phyloP scores from a whole-genome alignment of 2,797 vertebrate species.

The Amniataba percoides region DNA sequence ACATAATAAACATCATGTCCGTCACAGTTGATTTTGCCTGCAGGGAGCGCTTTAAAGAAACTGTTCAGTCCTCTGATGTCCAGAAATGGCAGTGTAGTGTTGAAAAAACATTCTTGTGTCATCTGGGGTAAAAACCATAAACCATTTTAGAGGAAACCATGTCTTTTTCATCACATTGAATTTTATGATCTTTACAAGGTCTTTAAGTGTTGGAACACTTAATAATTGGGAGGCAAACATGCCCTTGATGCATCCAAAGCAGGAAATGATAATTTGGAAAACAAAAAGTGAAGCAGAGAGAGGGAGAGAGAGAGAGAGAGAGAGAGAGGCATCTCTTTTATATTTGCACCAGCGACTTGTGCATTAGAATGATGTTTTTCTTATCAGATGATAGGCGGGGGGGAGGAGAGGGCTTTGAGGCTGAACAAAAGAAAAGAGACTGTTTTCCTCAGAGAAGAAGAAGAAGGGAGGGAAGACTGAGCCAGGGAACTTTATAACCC shows the following conservation, averaged over 20 bases:
- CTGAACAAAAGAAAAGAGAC: slow-evolving; percentile 50
- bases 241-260: slow-evolving; percentile 25
- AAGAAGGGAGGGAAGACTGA: slow-evolving; percentile 34
- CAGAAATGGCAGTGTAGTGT: not conserved
- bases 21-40: not conserved
- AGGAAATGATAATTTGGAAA: slow-evolving; percentile 44
- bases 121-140: slow-evolving; percentile 8
- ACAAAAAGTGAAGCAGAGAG: slow-evolving; percentile 22
- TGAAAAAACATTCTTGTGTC: not conserved
- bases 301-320: not conserved
- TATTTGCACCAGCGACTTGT: slow-evolving; percentile 24
- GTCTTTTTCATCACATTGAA: slow-evolving; percentile 7
- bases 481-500: slow-evolving; percentile 39
- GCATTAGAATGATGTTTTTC: slow-evolving; percentile 42
- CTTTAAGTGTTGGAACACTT: slow-evolving; percentile 19
- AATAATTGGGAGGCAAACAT: slow-evolving; percentile 28
- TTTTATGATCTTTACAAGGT: slow-evolving; percentile 37
- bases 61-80: not conserved
- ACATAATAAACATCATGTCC: not conserved
- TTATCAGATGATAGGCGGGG: slow-evolving; percentile 41
- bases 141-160: slow-evolving; percentile 5
- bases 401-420: slow-evolving; percentile 47
- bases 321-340: slow-evolving; percentile 22
- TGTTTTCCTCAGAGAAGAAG: slow-evolving; percentile 54
- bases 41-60: slow-evolving; percentile 4